These are phyloP conservation scores for Lysandra coridon DNA, from an alignment of 2,888 invertebrate species.

Conservation along the genomic window DNA sequence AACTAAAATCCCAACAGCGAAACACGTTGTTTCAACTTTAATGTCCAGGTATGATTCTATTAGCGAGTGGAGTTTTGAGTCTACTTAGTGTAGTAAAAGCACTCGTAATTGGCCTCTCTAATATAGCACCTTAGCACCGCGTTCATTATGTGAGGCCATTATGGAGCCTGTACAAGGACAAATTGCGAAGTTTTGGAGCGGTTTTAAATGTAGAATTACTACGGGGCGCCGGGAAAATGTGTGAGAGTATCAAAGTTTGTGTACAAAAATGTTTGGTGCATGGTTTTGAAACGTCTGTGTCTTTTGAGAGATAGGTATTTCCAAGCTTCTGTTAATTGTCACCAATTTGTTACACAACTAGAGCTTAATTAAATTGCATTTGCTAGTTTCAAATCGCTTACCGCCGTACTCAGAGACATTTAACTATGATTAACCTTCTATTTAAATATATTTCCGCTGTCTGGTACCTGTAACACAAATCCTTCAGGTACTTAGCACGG, in stretches of 20 bases:
- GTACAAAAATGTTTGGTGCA: neutral
- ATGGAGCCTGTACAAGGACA: constrained; percentile 21
- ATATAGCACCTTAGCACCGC: constrained; percentile 11
- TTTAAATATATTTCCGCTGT: no score
- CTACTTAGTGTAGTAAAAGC: constrained; percentile 33
- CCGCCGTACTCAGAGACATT: no score
- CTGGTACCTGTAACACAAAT: no score
- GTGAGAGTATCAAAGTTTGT: neutral
- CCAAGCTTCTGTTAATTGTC: no score
- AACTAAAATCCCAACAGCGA: constrained; percentile 1
- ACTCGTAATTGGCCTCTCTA: constrained; percentile 35
- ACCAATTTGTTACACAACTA: no score
- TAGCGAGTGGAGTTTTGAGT: constrained; percentile 38
- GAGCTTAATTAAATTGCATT: no score
- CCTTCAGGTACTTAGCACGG: no score
- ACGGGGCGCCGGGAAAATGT: neutral
- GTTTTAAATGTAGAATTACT: constrained; percentile 21
- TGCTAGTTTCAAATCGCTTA: no score
- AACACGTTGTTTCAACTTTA: constrained; percentile 26
- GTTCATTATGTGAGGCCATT: constrained; percentile 10
- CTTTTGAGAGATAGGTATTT: no score
- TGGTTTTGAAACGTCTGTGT: no score
- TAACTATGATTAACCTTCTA: no score
- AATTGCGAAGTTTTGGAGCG: constrained; percentile 25
- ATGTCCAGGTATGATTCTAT: constrained; percentile 38